Percentiles rank a stretch among this genome's conserved stretches.
Evolutionary conservation across 2,888 invertebrate species (phyloP).

Genomic region (Stegophylla sp.): DNA sequence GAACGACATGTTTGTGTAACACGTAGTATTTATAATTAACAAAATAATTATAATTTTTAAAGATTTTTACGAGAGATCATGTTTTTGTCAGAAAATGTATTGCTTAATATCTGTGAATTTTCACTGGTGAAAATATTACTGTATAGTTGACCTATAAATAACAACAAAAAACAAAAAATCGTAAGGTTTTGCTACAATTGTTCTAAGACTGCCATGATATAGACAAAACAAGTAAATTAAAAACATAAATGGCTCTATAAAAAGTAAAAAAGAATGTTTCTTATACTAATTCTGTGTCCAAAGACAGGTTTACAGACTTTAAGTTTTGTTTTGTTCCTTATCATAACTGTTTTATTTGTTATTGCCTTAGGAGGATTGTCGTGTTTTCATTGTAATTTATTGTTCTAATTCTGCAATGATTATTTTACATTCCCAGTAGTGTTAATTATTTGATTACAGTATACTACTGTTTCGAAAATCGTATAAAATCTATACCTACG

Average conservation of each 20-base stretch:
- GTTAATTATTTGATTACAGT: slow-evolving; percentile 5
- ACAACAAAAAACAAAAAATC: not conserved
- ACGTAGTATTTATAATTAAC: not conserved
- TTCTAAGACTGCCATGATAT: not conserved
- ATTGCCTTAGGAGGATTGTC: not conserved
- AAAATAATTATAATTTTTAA: not conserved
- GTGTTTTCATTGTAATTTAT: not conserved
- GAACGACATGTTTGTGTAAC: not conserved
- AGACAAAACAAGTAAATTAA: not conserved
- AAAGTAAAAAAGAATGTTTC: not conserved
- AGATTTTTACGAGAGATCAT: slow-evolving; percentile 1
- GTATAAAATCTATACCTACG: not conserved
- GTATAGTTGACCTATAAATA: not conserved
- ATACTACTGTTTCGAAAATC: not conserved
- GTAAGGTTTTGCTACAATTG: not conserved
- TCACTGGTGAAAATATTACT: not conserved
- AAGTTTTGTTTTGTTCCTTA: not conserved
- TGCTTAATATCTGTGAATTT: not conserved
- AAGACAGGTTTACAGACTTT: slow-evolving; percentile 4
- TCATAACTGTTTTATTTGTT: not conserved
- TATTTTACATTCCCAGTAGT: not conserved
- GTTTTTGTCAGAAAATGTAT: not conserved
- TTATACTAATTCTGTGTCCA: not conserved
- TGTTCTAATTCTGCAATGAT: not conserved
- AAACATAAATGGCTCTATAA: not conserved